These are phyloP conservation scores for Allobates femoralis DNA, from an alignment of 2,797 vertebrate species.

Conservation along the genomic window DNA sequence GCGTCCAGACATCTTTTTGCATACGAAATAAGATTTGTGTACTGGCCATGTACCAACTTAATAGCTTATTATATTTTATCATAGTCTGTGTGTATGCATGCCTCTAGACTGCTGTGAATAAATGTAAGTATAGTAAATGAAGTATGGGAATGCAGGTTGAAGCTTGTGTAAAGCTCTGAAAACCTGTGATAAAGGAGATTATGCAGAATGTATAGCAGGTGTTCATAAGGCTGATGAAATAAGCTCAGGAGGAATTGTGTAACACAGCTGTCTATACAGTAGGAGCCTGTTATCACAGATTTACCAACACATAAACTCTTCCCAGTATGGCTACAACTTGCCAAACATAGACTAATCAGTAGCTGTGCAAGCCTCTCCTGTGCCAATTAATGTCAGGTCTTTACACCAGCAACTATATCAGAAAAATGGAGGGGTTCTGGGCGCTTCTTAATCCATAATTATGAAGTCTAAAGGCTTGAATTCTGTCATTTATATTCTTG, in stretches of 20 bases:
- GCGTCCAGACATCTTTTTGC: slow-evolving; percentile 17
- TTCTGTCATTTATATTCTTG: no score
- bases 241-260: slow-evolving; percentile 45
- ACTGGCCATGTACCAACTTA: slow-evolving; percentile 64
- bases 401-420: slow-evolving; percentile 27
- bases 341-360: slow-evolving; percentile 44
- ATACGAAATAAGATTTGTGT: slow-evolving; percentile 60
- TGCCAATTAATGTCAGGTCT: slow-evolving; percentile 14
- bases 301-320: slow-evolving; percentile 43
- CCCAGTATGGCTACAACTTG: slow-evolving; percentile 37
- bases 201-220: slow-evolving; percentile 51
- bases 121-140: slow-evolving; percentile 65
- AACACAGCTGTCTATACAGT: slow-evolving; percentile 15
- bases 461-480: no score
- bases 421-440: background rate
- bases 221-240: slow-evolving; percentile 35
- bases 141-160: slow-evolving; percentile 62
- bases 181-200: slow-evolving; percentile 64
- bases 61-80: slow-evolving; percentile 68
- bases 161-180: slow-evolving; percentile 65
- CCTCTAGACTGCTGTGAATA: slow-evolving; percentile 45
- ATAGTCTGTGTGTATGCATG: slow-evolving; percentile 47
- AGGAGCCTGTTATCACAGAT: slow-evolving; percentile 46
- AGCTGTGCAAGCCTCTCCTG: slow-evolving; percentile 17
- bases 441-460: no score